These are phyloP conservation scores for Sandelia bainsii DNA, from an alignment of 2,797 vertebrate species.

Conservation along the genomic window DNA sequence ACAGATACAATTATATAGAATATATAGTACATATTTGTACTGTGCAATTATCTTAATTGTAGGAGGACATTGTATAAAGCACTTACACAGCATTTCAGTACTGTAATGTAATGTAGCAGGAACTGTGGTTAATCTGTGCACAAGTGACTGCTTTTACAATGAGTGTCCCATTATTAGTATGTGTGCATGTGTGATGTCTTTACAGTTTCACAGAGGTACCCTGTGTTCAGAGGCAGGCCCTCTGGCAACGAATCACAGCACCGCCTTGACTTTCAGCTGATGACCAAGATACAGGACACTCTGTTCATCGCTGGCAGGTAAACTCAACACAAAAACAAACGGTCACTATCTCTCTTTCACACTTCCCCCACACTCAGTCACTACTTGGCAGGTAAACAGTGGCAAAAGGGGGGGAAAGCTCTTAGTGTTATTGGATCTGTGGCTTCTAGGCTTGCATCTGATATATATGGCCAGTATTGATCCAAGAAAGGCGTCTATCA, in stretches of 20 bases:
- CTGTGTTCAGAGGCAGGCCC: constrained; percentile 98
- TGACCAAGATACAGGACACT: constrained; percentile 99
- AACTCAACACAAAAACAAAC: constrained; percentile 87
- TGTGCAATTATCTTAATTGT: constrained; percentile 65
- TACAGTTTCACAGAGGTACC: constrained; percentile 97
- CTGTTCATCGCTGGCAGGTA: constrained; percentile 99
- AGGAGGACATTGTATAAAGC: constrained; percentile 86
- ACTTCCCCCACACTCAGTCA: constrained; percentile 73
- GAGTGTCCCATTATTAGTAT: constrained; percentile 11
- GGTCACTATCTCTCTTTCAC: constrained; percentile 58
- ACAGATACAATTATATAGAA: constrained; percentile 35
- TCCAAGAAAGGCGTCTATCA: constrained; percentile 71
- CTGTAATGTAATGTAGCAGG: constrained; percentile 62
- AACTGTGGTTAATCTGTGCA: neutral
- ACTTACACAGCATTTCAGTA: constrained; percentile 86
- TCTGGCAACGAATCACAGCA: constrained; percentile 99
- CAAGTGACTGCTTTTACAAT: neutral
- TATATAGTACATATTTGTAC: constrained; percentile 9
- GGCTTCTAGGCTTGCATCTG: constrained; percentile 64
- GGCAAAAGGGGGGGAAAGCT: constrained; percentile 58
- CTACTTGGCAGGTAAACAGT: constrained; percentile 93
- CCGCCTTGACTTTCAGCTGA: constrained; percentile 99
- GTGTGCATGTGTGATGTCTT: constrained; percentile 77
- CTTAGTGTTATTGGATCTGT: constrained; percentile 82
- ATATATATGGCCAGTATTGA: constrained; percentile 77